Evolutionary conservation across 1,140 invertebrate species (phyloP).

Genomic region (Eupristina koningsbergeri): DNA sequence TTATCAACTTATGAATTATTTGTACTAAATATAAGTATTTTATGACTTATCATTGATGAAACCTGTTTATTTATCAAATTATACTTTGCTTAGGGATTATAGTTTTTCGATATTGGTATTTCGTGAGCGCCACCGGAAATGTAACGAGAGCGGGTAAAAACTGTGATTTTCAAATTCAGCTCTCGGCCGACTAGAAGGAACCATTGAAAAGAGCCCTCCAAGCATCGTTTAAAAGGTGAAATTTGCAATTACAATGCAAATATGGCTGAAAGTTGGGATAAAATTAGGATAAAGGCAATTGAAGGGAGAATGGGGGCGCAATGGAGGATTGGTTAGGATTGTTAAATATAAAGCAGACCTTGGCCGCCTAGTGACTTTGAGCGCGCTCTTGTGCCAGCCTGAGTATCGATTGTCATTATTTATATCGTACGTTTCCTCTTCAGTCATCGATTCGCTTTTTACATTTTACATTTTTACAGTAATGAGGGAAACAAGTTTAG

Average conservation of each 20-base stretch:
- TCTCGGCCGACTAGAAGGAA: neutral
- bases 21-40: neutral
- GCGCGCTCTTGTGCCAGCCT: constrained; percentile 53
- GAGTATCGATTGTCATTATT: constrained; percentile 75
- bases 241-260: neutral
- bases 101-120: constrained; percentile 15
- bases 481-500: constrained; percentile 72
- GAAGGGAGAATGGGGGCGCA: neutral
- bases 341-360: neutral
- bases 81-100: neutral
- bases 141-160: constrained; percentile 42
- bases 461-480: constrained; percentile 75
- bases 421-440: constrained; percentile 74
- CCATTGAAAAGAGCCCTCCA: neutral
- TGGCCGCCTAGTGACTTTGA: constrained; percentile 61
- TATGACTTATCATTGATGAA: neutral
- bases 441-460: constrained; percentile 75
- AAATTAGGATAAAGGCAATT: neutral
- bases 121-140: constrained; percentile 46
- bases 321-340: too few species aligned
- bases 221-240: neutral
- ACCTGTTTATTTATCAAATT: constrained; percentile 42
- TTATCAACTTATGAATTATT: neutral
- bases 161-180: neutral
- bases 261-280: neutral